Evolutionary conservation across 2,888 invertebrate species (phyloP).

Genomic region (Belgica antarctica): DNA sequence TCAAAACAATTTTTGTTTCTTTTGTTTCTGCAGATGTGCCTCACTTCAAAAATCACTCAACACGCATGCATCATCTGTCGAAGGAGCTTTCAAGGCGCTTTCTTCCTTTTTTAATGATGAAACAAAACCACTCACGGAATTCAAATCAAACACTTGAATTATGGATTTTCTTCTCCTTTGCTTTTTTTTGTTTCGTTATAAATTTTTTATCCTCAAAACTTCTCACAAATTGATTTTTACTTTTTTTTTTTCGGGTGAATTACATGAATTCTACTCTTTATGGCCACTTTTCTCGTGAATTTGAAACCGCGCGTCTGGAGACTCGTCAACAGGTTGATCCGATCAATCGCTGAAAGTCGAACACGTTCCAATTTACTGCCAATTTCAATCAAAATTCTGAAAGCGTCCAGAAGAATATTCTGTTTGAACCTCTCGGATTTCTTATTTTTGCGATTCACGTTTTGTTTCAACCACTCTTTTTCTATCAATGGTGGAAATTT

Average conservation of each 20-base stretch:
- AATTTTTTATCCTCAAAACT: constrained; percentile 5
- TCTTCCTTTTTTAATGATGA: no score
- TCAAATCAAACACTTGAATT: background rate
- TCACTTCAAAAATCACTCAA: background rate
- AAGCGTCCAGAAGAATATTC: background rate
- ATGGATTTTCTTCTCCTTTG: constrained; percentile 10
- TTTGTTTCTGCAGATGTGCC: constrained; percentile 6
- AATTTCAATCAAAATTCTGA: background rate
- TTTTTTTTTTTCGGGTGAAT: background rate
- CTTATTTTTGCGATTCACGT: constrained; percentile 30
- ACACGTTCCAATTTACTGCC: background rate
- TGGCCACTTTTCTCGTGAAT: background rate
- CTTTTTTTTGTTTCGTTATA: constrained; percentile 6
- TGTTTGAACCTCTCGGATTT: background rate
- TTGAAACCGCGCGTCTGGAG: no score
- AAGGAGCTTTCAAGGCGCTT: constrained; percentile 6
- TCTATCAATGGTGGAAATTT: constrained; percentile 42
- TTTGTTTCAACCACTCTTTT: constrained; percentile 28
- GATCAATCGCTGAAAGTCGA: background rate
- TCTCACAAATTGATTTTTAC: constrained; percentile 10
- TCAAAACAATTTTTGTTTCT: no score
- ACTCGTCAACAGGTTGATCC: no score
- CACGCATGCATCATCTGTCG: constrained; percentile 11
- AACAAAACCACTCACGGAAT: constrained; percentile 6
- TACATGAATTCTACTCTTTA: constrained; percentile 1